Evolutionary conservation across 1,140 invertebrate species (phyloP), one percentile per base, ranked within the genome.

Genomic region (Acromyrmex heyeri): DNA sequence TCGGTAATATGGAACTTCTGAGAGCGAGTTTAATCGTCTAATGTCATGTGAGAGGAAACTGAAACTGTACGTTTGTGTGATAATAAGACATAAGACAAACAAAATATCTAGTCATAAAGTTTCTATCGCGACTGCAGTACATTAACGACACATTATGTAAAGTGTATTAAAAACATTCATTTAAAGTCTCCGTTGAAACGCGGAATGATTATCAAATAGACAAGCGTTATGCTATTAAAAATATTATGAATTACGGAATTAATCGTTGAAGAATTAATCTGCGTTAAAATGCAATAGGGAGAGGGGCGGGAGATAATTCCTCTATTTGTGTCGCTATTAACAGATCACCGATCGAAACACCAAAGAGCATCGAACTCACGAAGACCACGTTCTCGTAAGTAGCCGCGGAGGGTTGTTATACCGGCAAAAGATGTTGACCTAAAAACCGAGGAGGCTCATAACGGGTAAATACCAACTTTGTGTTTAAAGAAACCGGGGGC

Each of bases 391-490:
- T 81, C 65, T 24, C 34, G 24, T 30, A 27, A 48, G 24, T 34
- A 30, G 38, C 18, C 24, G 55, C 30, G 10, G 8, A 24, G 50
- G 69, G 38, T 61, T 57, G 86, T 59, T 75, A 44, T 34, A 78
- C 48, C 82, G 65, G 18, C 61, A 30, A 59, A 86, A 86, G 65
- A 78, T 78, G 70, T 86, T 78, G 82, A 86, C 65, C 73, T 78
- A 57, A 87, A 87, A 86, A 78, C 73, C 44, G 30, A n/a, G 38
- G 18, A 6, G 64, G 53, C 65, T 81, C 85, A 62, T 82, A 86
- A 82, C 57, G 77, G 34, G 30, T 86, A 86, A 86, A 86, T 70
- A 70, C 65, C 64, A 82, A 82, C 65, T 70, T 82, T 86, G 67
- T 21, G 61, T 24, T 24, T 38, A 73, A 64, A 75, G 38, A 75